phyloP scores from a whole-genome alignment of 2,888 invertebrate species.

The Drosophila melanosoma region DNA sequence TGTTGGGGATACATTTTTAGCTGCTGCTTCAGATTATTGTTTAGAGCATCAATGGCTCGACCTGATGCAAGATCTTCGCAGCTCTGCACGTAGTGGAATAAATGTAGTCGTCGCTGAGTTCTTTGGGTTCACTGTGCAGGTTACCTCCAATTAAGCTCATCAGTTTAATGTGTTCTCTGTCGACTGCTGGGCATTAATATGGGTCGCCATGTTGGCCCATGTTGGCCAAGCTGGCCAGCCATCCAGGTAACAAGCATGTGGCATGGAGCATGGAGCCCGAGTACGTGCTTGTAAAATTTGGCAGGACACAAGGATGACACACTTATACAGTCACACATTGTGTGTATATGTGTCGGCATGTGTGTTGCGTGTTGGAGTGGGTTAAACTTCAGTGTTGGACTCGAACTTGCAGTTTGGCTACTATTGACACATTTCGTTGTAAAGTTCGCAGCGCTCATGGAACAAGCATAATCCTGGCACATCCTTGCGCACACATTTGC shows the following conservation, averaged over 20 bases:
- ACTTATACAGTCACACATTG: neutral
- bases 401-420: slow-evolving; percentile 40
- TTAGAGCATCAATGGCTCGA: slow-evolving; percentile 9
- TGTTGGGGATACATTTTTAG: neutral
- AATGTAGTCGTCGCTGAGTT: slow-evolving; percentile 32
- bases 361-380: slow-evolving; percentile 44
- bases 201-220: slow-evolving; percentile 56
- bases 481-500: slow-evolving; percentile 76
- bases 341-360: slow-evolving; percentile 1
- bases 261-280: slow-evolving; percentile 33
- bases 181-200: slow-evolving; percentile 68
- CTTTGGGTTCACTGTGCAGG: slow-evolving; percentile 53
- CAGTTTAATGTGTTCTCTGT: slow-evolving; percentile 77
- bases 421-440: slow-evolving; percentile 78
- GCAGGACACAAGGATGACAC: slow-evolving; percentile 15
- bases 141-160: slow-evolving; percentile 81
- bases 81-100: slow-evolving; percentile 53
- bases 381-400: slow-evolving; percentile 67
- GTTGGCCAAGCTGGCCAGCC: slow-evolving; percentile 32
- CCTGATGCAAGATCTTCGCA: neutral
- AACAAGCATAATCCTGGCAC: slow-evolving; percentile 73
- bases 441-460: slow-evolving; percentile 68
- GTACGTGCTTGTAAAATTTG: slow-evolving; percentile 68
- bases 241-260: slow-evolving; percentile 71
- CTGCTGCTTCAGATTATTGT: neutral